Evolutionary conservation across 2,113 vertebrate genomes (phyloP).

Genomic region (Proterorhinus semilunaris): DNA sequence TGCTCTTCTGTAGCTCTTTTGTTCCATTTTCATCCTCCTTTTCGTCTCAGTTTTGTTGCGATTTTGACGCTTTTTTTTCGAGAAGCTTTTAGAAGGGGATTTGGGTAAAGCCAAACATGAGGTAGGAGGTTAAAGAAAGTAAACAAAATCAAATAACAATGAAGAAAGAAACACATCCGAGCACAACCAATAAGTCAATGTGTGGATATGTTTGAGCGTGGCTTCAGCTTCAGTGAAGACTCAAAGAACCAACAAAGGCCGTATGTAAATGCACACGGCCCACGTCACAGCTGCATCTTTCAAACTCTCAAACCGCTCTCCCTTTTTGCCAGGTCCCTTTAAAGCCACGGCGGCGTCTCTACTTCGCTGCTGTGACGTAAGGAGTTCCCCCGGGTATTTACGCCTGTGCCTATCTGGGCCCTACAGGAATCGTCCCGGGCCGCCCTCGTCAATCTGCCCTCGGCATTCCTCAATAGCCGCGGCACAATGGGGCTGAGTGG

Average conservation of each 20-base stretch:
- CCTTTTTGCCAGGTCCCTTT: constrained; percentile 14
- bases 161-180: no score
- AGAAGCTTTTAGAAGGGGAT: no score
- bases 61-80: no score
- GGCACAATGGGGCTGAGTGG: constrained; percentile 58
- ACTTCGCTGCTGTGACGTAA: constrained; percentile 29
- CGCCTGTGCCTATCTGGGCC: constrained; percentile 44
- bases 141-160: no score
- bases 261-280: not conserved
- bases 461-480: constrained; percentile 73
- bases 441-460: constrained; percentile 69
- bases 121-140: no score
- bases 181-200: no score
- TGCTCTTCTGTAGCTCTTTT: no score
- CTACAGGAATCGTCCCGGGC: constrained; percentile 69
- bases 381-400: constrained; percentile 29
- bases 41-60: no score
- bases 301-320: constrained; percentile 14
- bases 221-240: no score
- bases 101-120: no score
- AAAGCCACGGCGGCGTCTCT: constrained; percentile 1
- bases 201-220: no score
- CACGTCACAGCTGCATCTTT: constrained; percentile 7
- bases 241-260: not conserved
- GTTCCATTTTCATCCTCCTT: no score